Conservation (phyloP, 2,113 vertebrate genomes). For the Riparia riparia region DNA sequence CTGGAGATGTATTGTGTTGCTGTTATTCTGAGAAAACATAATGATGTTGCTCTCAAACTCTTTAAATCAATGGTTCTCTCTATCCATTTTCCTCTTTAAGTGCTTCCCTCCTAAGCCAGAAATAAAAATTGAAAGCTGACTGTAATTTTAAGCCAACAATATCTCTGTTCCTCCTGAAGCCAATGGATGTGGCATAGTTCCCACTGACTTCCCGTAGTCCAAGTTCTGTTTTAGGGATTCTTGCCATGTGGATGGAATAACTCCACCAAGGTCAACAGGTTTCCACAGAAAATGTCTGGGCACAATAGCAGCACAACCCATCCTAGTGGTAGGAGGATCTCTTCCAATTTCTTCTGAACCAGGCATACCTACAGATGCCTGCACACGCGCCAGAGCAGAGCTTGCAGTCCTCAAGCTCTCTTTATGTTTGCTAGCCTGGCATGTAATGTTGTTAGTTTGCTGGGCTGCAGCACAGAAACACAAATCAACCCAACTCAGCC, state of each 20-base stretch:
- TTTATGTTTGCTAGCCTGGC: neutral
- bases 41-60: neutral
- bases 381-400: neutral
- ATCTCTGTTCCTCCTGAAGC: neutral
- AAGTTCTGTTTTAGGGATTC: neutral
- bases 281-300: neutral
- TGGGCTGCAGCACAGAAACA: neutral
- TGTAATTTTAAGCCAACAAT: neutral
- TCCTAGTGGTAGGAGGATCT: neutral
- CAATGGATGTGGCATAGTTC: neutral
- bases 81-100: neutral
- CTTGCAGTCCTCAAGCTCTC: neutral
- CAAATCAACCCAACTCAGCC: neutral
- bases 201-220: neutral
- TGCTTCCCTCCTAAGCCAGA: neutral
- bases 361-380: neutral
- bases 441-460: neutral
- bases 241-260: neutral
- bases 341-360: neutral
- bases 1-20: conserved; percentile 35
- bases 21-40: conserved; percentile 16
- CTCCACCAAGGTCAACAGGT: neutral
- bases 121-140: conserved; percentile 36
- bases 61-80: neutral
- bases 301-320: neutral